Conservation (phyloP, 2,888 invertebrate species). For the Unio pictorum region DNA sequence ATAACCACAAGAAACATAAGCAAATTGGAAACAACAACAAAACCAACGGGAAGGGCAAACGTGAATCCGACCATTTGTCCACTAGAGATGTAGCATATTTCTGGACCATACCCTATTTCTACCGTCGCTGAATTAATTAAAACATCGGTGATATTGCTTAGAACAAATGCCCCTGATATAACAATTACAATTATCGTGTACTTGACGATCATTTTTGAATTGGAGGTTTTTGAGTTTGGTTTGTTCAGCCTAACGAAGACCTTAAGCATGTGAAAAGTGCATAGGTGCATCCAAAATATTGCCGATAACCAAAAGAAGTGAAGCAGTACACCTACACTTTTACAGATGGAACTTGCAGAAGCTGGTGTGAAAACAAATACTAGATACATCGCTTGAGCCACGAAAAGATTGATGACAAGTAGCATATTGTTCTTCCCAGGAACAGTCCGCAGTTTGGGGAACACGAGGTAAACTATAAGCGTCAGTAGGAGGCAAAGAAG, state of each 20-base stretch:
- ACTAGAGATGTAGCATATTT: slow-evolving; percentile 17
- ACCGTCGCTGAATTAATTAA: neutral
- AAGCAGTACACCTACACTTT: slow-evolving; percentile 13
- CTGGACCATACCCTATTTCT: slow-evolving; percentile 21
- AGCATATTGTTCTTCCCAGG: slow-evolving; percentile 30
- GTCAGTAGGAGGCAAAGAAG: slow-evolving; percentile 16
- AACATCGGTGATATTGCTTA: slow-evolving; percentile 11
- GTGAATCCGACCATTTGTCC: slow-evolving; percentile 14
- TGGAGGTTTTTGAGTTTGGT: neutral
- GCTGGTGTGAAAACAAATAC: slow-evolving; percentile 8
- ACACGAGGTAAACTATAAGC: slow-evolving; percentile 12
- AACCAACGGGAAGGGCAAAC: slow-evolving; percentile 15
- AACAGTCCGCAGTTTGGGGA: slow-evolving; percentile 15
- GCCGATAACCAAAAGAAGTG: slow-evolving; percentile 26
- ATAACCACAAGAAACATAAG: slow-evolving; percentile 17
- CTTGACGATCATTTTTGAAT: slow-evolving; percentile 7
- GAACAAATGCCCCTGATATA: slow-evolving; percentile 8
- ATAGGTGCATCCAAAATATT: slow-evolving; percentile 32
- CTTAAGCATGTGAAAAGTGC: slow-evolving; percentile 19
- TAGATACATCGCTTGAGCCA: slow-evolving; percentile 16
- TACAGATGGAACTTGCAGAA: slow-evolving; percentile 10
- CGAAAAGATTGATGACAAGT: slow-evolving; percentile 9
- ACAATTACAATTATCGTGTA: slow-evolving; percentile 10
- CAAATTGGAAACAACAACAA: slow-evolving; percentile 13
- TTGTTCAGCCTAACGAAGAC: slow-evolving; percentile 5